Base-by-base conservation (phyloP, 2,888 invertebrate genomes). In the Megalurothrips usitatus region DNA sequence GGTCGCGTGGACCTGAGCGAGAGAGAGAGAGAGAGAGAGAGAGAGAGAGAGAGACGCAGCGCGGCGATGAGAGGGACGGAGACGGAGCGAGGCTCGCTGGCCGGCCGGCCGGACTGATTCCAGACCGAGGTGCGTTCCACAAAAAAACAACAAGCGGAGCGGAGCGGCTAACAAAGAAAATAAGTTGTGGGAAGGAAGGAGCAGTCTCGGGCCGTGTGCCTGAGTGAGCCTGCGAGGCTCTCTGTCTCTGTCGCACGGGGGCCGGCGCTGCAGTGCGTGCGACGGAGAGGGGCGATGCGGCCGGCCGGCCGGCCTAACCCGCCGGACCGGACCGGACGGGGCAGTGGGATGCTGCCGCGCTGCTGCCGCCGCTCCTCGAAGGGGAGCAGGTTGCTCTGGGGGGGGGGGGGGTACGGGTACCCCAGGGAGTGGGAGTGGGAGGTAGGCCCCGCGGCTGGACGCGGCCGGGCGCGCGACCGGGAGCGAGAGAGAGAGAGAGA, bases 101-200 rank as follows among this genome's bases (percentile, higher is more conserved):
- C 63, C 68, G n/a, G 68, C 68, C 23, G n/a, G 68, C 26, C 68
- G 26, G 68, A 75, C 68, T 75, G 68, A 75, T 75, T 75, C 68
- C 68, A 75, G 68, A 26, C 26, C 68, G 26, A 75, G 68, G 68
- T 75, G 68, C 68, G 68, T 75, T 75, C 68, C 68, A 75, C 68
- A 26, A 26, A 75, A 75, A 75, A 75, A 75, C 68, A 75, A 75
- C 58, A 58, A 43, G 34, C 34, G 34, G n/a, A n/a, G n/a, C n/a
- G 52, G 52, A 58, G 58, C n/a, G 58, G 17, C 58, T 58, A 58
- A 75, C 68, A 75, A 75, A 75, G 68, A 23, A 26, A 58, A 58
- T 58, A 58, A 58, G 58, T 58, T 58, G 58, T 75, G 23, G 68
- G 68, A 26, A 75, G 68, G 68, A 68, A 23, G 58, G 58, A 14